Conservation (phyloP, 2,113 vertebrate species). For the Lophius piscatorius region DNA sequence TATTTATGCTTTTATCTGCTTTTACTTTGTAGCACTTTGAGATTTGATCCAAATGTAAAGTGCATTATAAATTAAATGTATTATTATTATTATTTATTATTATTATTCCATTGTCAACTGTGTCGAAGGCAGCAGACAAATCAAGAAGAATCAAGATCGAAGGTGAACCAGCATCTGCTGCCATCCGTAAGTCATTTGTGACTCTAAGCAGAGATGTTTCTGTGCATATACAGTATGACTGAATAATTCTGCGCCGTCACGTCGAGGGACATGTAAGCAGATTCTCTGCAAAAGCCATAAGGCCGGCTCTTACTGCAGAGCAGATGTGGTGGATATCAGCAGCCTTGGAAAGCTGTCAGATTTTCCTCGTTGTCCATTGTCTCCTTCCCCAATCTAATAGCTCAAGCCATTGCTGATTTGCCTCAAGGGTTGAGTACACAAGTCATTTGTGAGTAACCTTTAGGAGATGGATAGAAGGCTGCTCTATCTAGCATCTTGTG, state of each 20-base stretch:
- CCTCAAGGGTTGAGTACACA: conserved; percentile 47
- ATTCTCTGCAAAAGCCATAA: conserved; percentile 52
- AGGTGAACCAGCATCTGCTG: too few species aligned
- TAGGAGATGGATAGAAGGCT: conserved; percentile 66
- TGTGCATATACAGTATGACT: conserved; percentile 1
- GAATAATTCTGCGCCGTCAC: conserved; percentile 36
- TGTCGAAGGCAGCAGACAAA: too few species aligned
- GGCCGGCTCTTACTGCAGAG: conserved; percentile 24
- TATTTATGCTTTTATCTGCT: too few species aligned
- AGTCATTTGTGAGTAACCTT: conserved; percentile 66
- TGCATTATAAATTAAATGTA: too few species aligned
- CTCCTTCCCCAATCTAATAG: conserved; percentile 55
- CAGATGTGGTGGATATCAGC: conserved; percentile 28
- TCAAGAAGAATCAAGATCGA: too few species aligned
- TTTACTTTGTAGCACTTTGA: too few species aligned
- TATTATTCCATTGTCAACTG: too few species aligned
- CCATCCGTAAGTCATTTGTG: too few species aligned
- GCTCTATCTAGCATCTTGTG: conserved; percentile 62
- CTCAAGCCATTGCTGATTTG: conserved; percentile 43
- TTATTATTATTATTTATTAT: too few species aligned
- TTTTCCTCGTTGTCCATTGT: conserved; percentile 37
- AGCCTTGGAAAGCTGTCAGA: conserved; percentile 46
- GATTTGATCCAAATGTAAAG: too few species aligned
- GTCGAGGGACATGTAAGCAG: conserved; percentile 57
- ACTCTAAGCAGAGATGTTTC: too few species aligned